Evolutionary conservation across 2,888 invertebrate species (phyloP).

Genomic region (Heliconius sara): DNA sequence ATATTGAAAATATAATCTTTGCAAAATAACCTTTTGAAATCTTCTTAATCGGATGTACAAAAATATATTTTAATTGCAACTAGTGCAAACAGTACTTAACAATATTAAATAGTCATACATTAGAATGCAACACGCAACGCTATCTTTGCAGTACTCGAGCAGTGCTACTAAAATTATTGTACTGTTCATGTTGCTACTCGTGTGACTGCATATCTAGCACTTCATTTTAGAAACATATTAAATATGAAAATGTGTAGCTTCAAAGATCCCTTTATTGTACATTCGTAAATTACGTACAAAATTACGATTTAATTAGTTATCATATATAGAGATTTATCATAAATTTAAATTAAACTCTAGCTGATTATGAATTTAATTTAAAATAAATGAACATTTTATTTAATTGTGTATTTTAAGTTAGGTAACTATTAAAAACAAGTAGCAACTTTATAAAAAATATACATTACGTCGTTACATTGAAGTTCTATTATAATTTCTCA

Average conservation of each 20-base stretch:
- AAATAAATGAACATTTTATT: no score
- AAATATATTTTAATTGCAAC: constrained; percentile 6
- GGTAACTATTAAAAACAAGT: no score
- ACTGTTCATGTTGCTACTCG: constrained; percentile 17
- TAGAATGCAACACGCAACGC: constrained; percentile 32
- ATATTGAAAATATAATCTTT: background rate
- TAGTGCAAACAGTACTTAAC: constrained; percentile 6
- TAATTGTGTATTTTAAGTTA: no score
- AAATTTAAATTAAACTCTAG: background rate
- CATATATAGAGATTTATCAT: background rate
- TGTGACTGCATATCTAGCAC: constrained; percentile 24
- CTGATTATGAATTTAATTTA: background rate
- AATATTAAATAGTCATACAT: constrained; percentile 25
- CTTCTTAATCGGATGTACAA: background rate
- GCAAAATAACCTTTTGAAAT: background rate
- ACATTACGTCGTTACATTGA: constrained; percentile 35
- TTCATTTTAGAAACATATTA: constrained; percentile 11
- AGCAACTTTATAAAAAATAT: constrained; percentile 8
- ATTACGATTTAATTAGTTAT: background rate
- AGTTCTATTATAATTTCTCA: constrained; percentile 49
- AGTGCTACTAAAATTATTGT: constrained; percentile 25
- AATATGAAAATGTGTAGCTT: constrained; percentile 6
- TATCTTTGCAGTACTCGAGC: constrained; percentile 26
- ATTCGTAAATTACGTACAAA: background rate
- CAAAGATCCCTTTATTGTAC: background rate